These are phyloP conservation scores for Leptinotarsa rubiginosa DNA, from an alignment of 2,888 invertebrate genomes.

Conservation along the genomic window DNA sequence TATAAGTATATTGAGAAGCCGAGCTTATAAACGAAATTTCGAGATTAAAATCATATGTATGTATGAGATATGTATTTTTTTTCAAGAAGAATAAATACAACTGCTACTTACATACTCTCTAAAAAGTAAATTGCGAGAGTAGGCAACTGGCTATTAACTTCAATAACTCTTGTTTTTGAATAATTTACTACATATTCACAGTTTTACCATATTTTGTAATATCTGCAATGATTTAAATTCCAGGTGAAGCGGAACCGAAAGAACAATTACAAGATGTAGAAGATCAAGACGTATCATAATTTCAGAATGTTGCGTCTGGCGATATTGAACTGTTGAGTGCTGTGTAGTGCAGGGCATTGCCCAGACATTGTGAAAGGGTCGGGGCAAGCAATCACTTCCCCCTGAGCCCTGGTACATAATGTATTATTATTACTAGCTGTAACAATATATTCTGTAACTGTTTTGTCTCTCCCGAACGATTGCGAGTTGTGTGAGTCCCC, in stretches of 20 bases:
- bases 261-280: conserved; percentile 93
- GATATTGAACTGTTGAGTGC: conserved; percentile 57
- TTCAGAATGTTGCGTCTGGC: conserved; percentile 51
- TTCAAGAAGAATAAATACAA: too few relatives aligned
- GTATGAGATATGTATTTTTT: too few relatives aligned
- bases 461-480: conserved; percentile 53
- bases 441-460: conserved; percentile 58
- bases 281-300: conserved; percentile 96
- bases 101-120: too few relatives aligned
- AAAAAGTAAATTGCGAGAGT: too few relatives aligned
- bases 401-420: conserved; percentile 62
- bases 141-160: too few relatives aligned
- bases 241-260: conserved; percentile 91
- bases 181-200: too few relatives aligned
- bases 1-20: too few relatives aligned
- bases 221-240: conserved; percentile 47
- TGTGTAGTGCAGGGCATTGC: conserved; percentile 57
- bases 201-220: neutral
- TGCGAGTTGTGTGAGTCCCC: conserved; percentile 44
- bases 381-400: conserved; percentile 44
- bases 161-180: too few relatives aligned
- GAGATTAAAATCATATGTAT: too few relatives aligned
- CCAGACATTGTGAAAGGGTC: conserved; percentile 49
- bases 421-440: conserved; percentile 65
- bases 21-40: too few relatives aligned